Percentiles rank a stretch among this genome's conserved stretches.
Conservation (phyloP, 1,140 invertebrate genomes). For the Drosophila varians region DNA sequence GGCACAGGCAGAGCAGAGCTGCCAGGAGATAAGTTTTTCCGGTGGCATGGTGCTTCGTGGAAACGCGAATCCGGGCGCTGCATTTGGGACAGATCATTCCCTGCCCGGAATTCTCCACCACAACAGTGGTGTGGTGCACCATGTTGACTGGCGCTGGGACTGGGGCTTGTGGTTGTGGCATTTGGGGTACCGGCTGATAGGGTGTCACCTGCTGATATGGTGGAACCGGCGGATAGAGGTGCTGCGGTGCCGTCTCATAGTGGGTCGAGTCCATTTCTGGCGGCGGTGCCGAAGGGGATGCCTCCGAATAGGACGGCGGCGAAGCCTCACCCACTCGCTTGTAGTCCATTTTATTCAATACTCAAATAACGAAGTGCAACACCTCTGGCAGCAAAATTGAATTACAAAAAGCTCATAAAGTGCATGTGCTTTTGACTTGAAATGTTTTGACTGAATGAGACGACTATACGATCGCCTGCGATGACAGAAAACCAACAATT, state of each 20-base stretch:
- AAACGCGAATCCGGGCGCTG: constrained; percentile 29
- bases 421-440: neutral
- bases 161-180: neutral
- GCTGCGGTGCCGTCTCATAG: neutral
- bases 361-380: neutral
- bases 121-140: constrained; percentile 15
- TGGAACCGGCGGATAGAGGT: constrained; percentile 9
- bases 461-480: neutral
- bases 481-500: neutral
- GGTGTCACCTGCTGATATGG: constrained; percentile 5
- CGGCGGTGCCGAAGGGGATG: constrained; percentile 11
- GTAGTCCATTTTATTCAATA: constrained; percentile 11
- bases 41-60: constrained; percentile 48
- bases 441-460: neutral
- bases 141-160: neutral
- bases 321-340: constrained; percentile 4
- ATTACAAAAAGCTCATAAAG: neutral
- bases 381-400: neutral
- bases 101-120: constrained; percentile 10
- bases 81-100: constrained; percentile 60
- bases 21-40: constrained; percentile 44
- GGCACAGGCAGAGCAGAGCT: constrained; percentile 37
- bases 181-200: neutral
- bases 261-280: neutral
- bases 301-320: constrained; percentile 6